Evolutionary conservation across 2,888 invertebrate species (phyloP).

Genomic region (Plebejus argus): DNA sequence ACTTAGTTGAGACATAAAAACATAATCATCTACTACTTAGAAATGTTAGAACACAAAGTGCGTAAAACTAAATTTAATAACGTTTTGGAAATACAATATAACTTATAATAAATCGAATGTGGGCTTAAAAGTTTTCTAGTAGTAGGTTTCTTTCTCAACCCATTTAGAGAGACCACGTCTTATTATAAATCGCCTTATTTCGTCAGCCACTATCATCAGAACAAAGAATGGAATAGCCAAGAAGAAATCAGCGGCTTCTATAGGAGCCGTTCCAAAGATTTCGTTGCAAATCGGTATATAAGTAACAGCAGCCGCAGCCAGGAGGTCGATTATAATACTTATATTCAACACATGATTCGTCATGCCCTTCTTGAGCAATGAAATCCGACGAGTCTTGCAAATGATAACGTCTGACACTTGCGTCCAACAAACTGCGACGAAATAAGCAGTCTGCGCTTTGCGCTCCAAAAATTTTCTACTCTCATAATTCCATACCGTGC

Average conservation of each 20-base stretch:
- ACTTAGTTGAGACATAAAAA: too few species aligned
- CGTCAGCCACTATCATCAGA: conserved; percentile 88
- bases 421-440: conserved; percentile 87
- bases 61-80: not conserved
- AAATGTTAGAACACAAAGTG: too few species aligned
- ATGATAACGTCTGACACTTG: conserved; percentile 90
- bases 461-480: conserved; percentile 86
- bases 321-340: conserved; percentile 83
- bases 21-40: too few species aligned
- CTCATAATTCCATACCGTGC: conserved; percentile 86
- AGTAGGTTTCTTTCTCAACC: conserved; percentile 89
- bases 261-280: conserved; percentile 85
- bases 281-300: conserved; percentile 86
- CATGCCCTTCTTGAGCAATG: conserved; percentile 89
- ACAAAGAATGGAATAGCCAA: conserved; percentile 87
- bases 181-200: conserved; percentile 85
- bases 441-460: conserved; percentile 90
- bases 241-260: conserved; percentile 86
- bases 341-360: conserved; percentile 83
- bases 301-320: conserved; percentile 84
- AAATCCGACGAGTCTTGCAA: conserved; percentile 88
- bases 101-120: too few species aligned
- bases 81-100: not conserved
- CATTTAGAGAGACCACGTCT: conserved; percentile 85
- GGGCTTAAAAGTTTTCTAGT: conserved; percentile 58